A percentile compares a stretch with the other conserved stretches of the same genome.
phyloP scores from a whole-genome alignment of 1,140 invertebrate genomes.

The Nasonia vitripennis region DNA sequence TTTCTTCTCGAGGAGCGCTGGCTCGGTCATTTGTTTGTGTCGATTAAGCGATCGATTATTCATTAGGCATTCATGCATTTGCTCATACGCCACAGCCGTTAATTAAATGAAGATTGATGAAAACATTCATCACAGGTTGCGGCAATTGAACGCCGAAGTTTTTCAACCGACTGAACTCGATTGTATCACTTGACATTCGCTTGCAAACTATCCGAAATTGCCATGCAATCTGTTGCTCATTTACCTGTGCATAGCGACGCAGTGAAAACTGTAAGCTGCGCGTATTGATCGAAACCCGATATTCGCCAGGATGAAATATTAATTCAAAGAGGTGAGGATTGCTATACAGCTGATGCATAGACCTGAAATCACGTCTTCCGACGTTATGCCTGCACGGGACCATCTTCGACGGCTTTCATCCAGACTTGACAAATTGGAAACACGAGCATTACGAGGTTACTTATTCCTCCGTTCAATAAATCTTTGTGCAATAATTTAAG shows the following conservation, averaged over 20 bases:
- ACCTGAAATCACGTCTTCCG: background rate
- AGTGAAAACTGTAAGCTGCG: background rate
- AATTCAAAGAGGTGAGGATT: slow-evolving; percentile 43
- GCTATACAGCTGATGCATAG: background rate
- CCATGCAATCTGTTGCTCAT: background rate
- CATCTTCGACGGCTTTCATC: slow-evolving; percentile 18
- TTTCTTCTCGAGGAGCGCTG: slow-evolving; percentile 16
- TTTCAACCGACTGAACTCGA: background rate
- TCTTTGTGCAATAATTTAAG: background rate
- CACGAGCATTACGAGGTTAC: slow-evolving; percentile 40
- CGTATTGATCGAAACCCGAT: slow-evolving; percentile 9
- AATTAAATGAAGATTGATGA: slow-evolving; percentile 52
- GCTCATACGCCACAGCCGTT: slow-evolving; percentile 27
- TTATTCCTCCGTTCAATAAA: slow-evolving; percentile 43
- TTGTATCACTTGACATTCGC: background rate
- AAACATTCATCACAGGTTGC: slow-evolving; percentile 15
- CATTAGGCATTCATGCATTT: slow-evolving; percentile 40
- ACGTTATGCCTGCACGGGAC: background rate
- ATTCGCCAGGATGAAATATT: slow-evolving; percentile 22
- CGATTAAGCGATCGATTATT: slow-evolving; percentile 52
- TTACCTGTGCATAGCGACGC: background rate
- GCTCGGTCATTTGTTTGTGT: slow-evolving; percentile 44
- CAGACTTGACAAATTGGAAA: slow-evolving; percentile 42
- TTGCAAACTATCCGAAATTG: background rate
- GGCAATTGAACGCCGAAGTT: background rate